These are phyloP conservation scores for Branchellion lobata DNA, from an alignment of 2,888 invertebrate species.

Conservation along the genomic window DNA sequence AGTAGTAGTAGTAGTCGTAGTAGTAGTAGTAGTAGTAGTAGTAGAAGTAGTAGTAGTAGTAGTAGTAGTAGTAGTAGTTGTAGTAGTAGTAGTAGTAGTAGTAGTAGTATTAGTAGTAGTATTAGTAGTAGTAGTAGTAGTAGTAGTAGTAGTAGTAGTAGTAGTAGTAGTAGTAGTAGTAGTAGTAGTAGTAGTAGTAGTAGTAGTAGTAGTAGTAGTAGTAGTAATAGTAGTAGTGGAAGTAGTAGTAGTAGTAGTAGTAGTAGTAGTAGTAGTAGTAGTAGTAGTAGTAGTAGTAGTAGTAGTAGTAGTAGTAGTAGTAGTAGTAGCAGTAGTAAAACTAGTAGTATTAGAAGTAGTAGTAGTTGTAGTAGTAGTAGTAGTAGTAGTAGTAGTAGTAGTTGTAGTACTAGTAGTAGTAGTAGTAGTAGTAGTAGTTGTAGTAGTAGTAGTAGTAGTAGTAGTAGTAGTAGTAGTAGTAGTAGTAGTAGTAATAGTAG, in stretches of 20 bases:
- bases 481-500: slow-evolving; percentile 30
- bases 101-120: slow-evolving; percentile 34
- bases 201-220: slow-evolving; percentile 33
- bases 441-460: slow-evolving; percentile 44
- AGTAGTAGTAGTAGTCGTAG: slow-evolving; percentile 35
- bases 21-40: slow-evolving; percentile 32
- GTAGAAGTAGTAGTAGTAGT: slow-evolving; percentile 40
- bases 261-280: slow-evolving; percentile 44
- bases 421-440: slow-evolving; percentile 39
- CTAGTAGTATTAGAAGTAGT: slow-evolving; percentile 24
- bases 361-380: slow-evolving; percentile 38
- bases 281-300: slow-evolving; percentile 31
- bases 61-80: slow-evolving; percentile 43
- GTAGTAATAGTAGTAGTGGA: slow-evolving; percentile 31
- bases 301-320: slow-evolving; percentile 36
- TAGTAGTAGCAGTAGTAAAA: slow-evolving; percentile 32
- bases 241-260: slow-evolving; percentile 44
- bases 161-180: slow-evolving; percentile 19
- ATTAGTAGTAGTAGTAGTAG: slow-evolving; percentile 36
- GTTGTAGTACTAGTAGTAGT: slow-evolving; percentile 30
- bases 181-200: slow-evolving; percentile 40
- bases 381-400: slow-evolving; percentile 42
- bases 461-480: slow-evolving; percentile 42
- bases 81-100: slow-evolving; percentile 28
- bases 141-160: slow-evolving; percentile 29